Evolutionary conservation across 2,797 vertebrate genomes (phyloP).

Genomic region (Phoeniculus purpureus): DNA sequence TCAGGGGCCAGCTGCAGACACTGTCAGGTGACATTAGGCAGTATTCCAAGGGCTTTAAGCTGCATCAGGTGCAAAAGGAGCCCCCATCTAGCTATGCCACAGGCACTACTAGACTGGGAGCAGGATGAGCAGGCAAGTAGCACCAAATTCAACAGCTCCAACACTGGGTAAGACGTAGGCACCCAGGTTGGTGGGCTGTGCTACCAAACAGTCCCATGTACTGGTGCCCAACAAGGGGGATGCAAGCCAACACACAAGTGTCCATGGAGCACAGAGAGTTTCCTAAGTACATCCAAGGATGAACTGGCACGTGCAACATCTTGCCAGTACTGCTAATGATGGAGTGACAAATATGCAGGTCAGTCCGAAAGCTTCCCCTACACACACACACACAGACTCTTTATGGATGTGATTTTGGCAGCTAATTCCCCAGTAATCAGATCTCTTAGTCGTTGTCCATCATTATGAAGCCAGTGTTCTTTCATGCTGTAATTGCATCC

Average conservation of each 20-base stretch:
- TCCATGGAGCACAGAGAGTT: neutral
- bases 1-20: neutral
- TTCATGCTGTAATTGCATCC: constrained; percentile 18
- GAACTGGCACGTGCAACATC: neutral
- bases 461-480: constrained; percentile 49
- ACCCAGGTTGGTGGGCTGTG: fast-evolving
- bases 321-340: neutral
- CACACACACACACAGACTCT: too few relatives aligned
- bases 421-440: constrained; percentile 46
- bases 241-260: fast-evolving
- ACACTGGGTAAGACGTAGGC: fast-evolving
- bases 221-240: fast-evolving
- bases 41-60: neutral
- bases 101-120: neutral
- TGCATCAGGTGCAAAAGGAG: neutral
- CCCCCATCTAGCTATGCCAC: neutral
- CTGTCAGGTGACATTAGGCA: neutral
- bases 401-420: constrained; percentile 45
- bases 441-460: constrained; percentile 61
- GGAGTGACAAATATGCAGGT: neutral
- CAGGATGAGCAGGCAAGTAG: neutral
- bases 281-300: neutral
- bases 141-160: neutral
- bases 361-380: neutral
- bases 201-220: fast-evolving